Percentiles rank a stretch among this genome's conserved stretches.
Evolutionary conservation across 1,140 invertebrate genomes (phyloP).

Genomic region (Plectrocnemia conspersa): DNA sequence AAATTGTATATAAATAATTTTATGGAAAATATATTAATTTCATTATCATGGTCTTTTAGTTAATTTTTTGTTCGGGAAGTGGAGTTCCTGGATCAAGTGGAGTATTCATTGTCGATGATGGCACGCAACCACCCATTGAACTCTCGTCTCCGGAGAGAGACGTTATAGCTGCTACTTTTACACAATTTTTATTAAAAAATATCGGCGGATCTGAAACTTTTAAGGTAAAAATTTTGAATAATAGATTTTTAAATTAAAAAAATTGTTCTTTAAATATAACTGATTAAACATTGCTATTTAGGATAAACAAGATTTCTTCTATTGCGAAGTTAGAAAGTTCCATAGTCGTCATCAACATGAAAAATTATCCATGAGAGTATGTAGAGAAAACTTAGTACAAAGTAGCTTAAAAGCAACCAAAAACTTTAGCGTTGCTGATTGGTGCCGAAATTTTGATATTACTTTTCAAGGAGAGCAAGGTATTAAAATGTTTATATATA

Average conservation of each 20-base stretch:
- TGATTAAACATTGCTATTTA: slow-evolving; percentile 29
- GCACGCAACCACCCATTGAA: slow-evolving; percentile 80
- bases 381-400: slow-evolving; percentile 74
- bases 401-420: slow-evolving; percentile 83
- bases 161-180: slow-evolving; percentile 88
- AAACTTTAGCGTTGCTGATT: slow-evolving; percentile 71
- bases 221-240: slow-evolving; percentile 48
- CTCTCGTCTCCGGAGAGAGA: slow-evolving; percentile 78
- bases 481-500: slow-evolving; percentile 41
- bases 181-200: slow-evolving; percentile 88
- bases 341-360: slow-evolving; percentile 82
- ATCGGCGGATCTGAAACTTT: slow-evolving; percentile 94
- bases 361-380: slow-evolving; percentile 75
- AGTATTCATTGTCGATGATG: slow-evolving; percentile 79
- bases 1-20: neutral
- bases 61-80: slow-evolving; percentile 36
- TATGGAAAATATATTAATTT: slow-evolving; percentile 42
- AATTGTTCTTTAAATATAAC: neutral
- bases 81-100: slow-evolving; percentile 50
- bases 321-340: slow-evolving; percentile 84
- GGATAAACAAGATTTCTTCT: slow-evolving; percentile 93
- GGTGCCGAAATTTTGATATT: slow-evolving; percentile 92
- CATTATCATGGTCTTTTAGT: slow-evolving; percentile 22
- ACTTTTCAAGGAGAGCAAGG: slow-evolving; percentile 88
- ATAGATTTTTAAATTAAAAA: slow-evolving; percentile 4